Percentiles rank a stretch among this genome's conserved stretches.
Evolutionary conservation across 2,113 vertebrate genomes (phyloP).

Genomic region (Oreochromis niloticus): DNA sequence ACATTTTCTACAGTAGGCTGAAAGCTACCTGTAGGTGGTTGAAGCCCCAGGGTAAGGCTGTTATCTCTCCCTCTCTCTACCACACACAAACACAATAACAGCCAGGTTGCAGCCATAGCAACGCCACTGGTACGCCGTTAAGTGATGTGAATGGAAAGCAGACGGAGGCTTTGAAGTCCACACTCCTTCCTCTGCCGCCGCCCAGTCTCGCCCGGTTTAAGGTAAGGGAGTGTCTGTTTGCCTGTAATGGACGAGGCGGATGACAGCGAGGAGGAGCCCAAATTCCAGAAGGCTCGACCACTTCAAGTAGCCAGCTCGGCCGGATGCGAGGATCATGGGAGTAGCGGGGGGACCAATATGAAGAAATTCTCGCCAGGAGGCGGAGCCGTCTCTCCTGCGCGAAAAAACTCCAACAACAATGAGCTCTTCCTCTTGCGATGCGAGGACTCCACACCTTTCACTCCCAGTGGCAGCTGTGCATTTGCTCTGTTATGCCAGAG

Average conservation of each 20-base stretch:
- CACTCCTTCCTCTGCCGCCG: slow-evolving; percentile 19
- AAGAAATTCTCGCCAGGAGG: slow-evolving; percentile 65
- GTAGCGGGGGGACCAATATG: slow-evolving; percentile 54
- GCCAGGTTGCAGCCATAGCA: slow-evolving; percentile 58
- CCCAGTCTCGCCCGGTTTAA: slow-evolving; percentile 27
- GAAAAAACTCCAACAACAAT: slow-evolving; percentile 64
- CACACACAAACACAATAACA: not conserved
- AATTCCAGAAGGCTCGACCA: slow-evolving; percentile 28
- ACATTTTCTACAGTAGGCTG: not conserved
- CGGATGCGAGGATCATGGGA: slow-evolving; percentile 34
- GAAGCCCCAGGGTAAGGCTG: not conserved
- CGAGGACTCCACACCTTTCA: slow-evolving; percentile 46
- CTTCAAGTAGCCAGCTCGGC: not conserved
- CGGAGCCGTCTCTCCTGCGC: slow-evolving; percentile 65
- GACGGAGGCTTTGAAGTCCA: slow-evolving; percentile 17
- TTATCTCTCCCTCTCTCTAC: not conserved
- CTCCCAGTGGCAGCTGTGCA: slow-evolving; percentile 35
- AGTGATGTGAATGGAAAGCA: slow-evolving; percentile 28
- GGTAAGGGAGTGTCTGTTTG: not conserved
- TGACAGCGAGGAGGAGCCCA: slow-evolving; percentile 66
- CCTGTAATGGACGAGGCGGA: slow-evolving; percentile 62
- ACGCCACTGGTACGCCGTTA: slow-evolving; percentile 27
- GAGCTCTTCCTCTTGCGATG: slow-evolving; percentile 55
- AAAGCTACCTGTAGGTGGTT: not conserved
- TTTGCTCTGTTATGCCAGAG: slow-evolving; percentile 46